Evolutionary conservation across 2,113 vertebrate species (phyloP).

Genomic region (Alexandromys fortis): DNA sequence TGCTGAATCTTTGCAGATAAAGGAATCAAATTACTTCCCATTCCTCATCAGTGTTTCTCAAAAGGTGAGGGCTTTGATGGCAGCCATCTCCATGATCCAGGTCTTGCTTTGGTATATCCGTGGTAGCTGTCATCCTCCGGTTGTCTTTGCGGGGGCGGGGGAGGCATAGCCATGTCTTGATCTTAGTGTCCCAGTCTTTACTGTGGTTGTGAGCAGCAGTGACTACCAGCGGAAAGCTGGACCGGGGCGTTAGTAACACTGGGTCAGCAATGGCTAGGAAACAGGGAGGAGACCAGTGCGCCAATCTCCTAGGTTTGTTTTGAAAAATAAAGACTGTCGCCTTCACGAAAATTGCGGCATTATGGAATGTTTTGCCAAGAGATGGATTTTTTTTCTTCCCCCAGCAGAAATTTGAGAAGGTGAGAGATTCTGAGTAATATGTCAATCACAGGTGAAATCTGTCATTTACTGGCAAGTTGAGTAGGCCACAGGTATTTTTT

Average conservation of each 20-base stretch:
- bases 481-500: conserved; percentile 62
- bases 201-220: neutral
- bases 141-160: too few species aligned
- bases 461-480: conserved; percentile 76
- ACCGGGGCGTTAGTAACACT: neutral
- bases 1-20: conserved; percentile 52
- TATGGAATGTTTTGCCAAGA: conserved; percentile 48
- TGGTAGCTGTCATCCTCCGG: neutral
- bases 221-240: neutral
- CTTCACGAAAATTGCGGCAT: conserved; percentile 33
- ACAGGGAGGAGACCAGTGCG: neutral
- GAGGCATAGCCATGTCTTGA: neutral
- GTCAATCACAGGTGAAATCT: conserved; percentile 53
- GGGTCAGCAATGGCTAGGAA: neutral
- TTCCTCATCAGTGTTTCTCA: neutral
- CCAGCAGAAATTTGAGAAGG: conserved; percentile 54
- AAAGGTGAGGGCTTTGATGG: neutral
- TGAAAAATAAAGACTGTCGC: neutral
- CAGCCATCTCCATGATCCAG: neutral
- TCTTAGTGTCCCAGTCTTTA: neutral
- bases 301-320: neutral
- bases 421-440: conserved; percentile 69
- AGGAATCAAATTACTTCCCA: conserved; percentile 40
- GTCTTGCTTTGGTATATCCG: neutral
- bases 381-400: conserved; percentile 32